Percentiles rank a stretch among this genome's conserved stretches.
These are phyloP conservation scores for Cheirogaleus major DNA, from an alignment of 2,797 vertebrate species.

Conservation along the genomic window DNA sequence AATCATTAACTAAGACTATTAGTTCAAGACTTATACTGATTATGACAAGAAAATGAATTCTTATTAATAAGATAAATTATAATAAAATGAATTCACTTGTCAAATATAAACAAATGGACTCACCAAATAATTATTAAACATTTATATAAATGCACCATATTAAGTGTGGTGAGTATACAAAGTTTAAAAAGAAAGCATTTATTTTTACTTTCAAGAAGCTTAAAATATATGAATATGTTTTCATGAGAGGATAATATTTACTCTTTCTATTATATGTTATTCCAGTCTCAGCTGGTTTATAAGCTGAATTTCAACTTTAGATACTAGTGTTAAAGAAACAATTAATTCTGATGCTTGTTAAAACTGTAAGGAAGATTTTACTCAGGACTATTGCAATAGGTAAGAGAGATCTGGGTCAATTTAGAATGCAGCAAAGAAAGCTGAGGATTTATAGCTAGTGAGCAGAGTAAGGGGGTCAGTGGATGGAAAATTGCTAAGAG, in stretches of 20 bases:
- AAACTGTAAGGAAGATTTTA: background rate
- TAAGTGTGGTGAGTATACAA: background rate
- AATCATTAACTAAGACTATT: background rate
- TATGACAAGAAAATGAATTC: background rate
- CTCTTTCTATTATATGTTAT: background rate
- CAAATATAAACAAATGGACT: background rate
- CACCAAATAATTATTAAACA: background rate
- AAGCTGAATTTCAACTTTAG: conserved; percentile 36
- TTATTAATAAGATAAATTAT: background rate
- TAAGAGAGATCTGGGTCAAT: background rate
- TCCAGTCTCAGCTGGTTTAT: background rate
- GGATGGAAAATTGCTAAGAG: background rate
- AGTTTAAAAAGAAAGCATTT: background rate
- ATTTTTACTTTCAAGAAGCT: conserved; percentile 25
- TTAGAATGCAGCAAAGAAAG: background rate
- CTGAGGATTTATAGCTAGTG: background rate
- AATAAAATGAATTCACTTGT: background rate
- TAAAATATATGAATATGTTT: background rate
- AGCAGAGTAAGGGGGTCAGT: background rate
- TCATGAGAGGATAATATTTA: conserved; percentile 7
- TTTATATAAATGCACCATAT: background rate
- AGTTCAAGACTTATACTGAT: background rate
- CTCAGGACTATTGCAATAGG: background rate
- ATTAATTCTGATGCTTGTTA: background rate
- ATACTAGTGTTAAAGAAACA: background rate